Base-by-base conservation (phyloP, 2,797 vertebrate genomes). In the Cossypha polioptera region DNA sequence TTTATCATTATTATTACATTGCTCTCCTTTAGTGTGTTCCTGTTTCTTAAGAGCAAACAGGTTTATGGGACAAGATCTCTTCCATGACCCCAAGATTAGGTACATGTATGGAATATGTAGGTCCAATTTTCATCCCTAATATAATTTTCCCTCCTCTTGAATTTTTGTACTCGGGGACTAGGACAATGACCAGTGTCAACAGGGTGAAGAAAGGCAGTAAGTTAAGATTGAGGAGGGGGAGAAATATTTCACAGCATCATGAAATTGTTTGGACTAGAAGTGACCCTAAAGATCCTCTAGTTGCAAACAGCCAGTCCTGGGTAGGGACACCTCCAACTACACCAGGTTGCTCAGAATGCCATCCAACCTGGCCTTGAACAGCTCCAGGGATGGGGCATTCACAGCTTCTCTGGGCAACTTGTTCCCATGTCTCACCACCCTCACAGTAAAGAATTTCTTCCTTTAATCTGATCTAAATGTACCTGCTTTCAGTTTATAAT, bases 71-170 rank as follows among this genome's bases (percentile, higher is more conserved):
- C 17, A 58, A 55, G 55, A 68, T 47, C 24, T 18, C 2, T 88
- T 45, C 69, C 33, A 45, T 0, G 5, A 77, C 5, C 5, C 18
- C 5, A 1, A 22, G 18, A 45, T 3, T 21, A 17, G 55, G 25
- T 47, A 54, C 7, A 20, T 0, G 0, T 6, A 43, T 5, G 26
- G 31, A 94, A 35, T 1, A 1, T 2, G 2, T 11, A 43, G 13
- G 50, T 77, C 35, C 22, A 29, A 8, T 68, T 67, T 82, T 63
- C 53, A 74, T 2, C 25, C 10, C 9, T 13, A 40, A 17, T 1
- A 5, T n/a, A 3, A 51, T 33, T 55, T 85, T 33, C 31, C 61
- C 25, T 92, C 35, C 38, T 66, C 33, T 42, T 16, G 47, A 21
- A 15, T 7, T 76, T 59, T 48, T 43, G 25, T 50, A 26, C 31